Evolutionary conservation across 2,113 vertebrate species (phyloP), one percentile per base, ranked within the genome.

Genomic region (Clarias magur): DNA sequence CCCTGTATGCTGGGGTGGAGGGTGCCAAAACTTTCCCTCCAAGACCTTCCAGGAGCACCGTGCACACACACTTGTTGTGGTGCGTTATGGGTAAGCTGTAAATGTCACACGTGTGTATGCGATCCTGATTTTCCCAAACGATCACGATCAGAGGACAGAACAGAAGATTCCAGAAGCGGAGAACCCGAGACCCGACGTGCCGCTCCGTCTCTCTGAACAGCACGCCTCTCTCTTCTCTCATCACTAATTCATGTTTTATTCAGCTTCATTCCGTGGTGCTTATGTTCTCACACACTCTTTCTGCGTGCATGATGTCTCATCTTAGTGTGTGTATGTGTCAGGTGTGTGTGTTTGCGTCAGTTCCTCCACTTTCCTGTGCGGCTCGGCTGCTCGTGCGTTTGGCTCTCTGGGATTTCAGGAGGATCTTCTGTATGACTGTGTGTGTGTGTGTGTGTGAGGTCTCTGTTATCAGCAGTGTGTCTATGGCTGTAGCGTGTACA

Each of bases 401-500:
- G 9, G 76, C 42, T 79, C 76, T 79, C 54, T 8, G 48, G 48
- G 73, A 75, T 62, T 75, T 67, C 0, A 30, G 79, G 30, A 82
- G 75, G 85, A 65, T 82, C 78, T 76, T 19, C 34, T 60, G 62
- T 85, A 72, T 73, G 38, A 2, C 38, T 73, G 72, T 60, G 25
- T 19, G 83, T 60, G 67, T 80, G 70, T 78, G 60, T 87, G 75
- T 4, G 48, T 67, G 67, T 30, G 27, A 16, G 34, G 78, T 90
- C 15, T 90, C 80, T 90, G 84, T 90, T 89, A 30, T 70, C 19
- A 56, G 70, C 54, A 68, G 65, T 30, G 73, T 56, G 53, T 59
- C 54, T 84, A 34, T 73, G 53, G 53, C n/a, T 42, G n/a, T 56
- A 13, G 60, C 88, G 83, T 94, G 93, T 94, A 94, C 91, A 93